Percentiles rank a stretch among this genome's conserved stretches.
phyloP scores from a whole-genome alignment of 2,113 vertebrate genomes.

The Xiphias gladius region DNA sequence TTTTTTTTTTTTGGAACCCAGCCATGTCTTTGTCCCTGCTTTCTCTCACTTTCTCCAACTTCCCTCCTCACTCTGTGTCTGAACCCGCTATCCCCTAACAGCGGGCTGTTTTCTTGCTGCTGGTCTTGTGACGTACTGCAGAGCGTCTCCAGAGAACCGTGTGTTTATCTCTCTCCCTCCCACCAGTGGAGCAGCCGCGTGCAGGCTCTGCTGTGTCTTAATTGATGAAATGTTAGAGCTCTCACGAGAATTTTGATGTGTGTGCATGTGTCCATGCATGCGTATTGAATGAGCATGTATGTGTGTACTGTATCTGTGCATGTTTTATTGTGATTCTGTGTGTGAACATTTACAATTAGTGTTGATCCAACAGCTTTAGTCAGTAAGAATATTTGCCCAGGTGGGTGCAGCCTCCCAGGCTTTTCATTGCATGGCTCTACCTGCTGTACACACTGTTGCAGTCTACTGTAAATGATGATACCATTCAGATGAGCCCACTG shows the following conservation, averaged over 20 bases:
- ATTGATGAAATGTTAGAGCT: constrained; percentile 65
- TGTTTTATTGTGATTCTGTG: constrained; percentile 20
- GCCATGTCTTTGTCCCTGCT: constrained; percentile 32
- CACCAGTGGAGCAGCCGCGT: constrained; percentile 44
- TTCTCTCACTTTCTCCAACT: constrained; percentile 9
- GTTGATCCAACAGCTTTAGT: constrained; percentile 59
- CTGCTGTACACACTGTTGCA: constrained; percentile 13
- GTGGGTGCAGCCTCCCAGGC: constrained; percentile 24
- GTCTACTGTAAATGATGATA: neutral
- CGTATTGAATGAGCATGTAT: neutral
- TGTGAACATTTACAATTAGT: constrained; percentile 51
- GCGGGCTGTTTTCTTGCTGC: constrained; percentile 64
- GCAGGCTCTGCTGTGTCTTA: constrained; percentile 57
- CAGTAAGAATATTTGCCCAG: constrained; percentile 50
- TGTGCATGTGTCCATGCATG: neutral
- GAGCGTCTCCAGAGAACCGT: constrained; percentile 63
- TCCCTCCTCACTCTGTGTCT: constrained; percentile 28
- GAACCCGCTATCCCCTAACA: constrained; percentile 29
- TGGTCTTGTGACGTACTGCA: constrained; percentile 51
- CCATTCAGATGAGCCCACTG: neutral
- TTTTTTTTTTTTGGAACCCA: constrained; percentile 52
- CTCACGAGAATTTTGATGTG: constrained; percentile 45
- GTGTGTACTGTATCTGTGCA: neutral
- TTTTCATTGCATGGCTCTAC: constrained; percentile 13
- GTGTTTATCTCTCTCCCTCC: constrained; percentile 66